These are phyloP conservation scores for Dermatemys mawii DNA, from an alignment of 2,113 vertebrate genomes.

Conservation along the genomic window DNA sequence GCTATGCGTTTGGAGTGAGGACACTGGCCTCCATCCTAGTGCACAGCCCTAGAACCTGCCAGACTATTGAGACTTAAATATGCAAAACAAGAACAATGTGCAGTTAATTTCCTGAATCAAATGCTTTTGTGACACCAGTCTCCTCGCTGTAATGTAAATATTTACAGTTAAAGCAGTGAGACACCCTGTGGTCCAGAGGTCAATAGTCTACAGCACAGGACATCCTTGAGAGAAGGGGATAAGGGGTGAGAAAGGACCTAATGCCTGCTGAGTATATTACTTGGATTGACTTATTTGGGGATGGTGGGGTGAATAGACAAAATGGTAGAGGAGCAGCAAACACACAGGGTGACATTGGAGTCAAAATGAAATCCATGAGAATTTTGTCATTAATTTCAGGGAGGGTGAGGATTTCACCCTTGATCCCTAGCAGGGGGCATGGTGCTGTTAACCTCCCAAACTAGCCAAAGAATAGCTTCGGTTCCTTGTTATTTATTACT, in stretches of 20 bases:
- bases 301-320: neutral
- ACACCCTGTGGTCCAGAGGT: neutral
- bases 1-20: neutral
- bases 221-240: neutral
- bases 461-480: neutral
- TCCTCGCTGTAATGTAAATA: accelerated
- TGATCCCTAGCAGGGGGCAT: neutral
- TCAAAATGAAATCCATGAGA: neutral
- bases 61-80: neutral
- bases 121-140: neutral
- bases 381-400: neutral
- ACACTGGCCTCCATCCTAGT: neutral
- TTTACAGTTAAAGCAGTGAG: neutral
- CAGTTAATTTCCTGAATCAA: neutral
- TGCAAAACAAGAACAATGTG: neutral
- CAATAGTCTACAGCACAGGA: neutral
- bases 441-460: neutral
- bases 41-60: neutral
- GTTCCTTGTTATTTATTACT: neutral
- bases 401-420: neutral
- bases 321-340: neutral
- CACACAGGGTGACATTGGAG: neutral
- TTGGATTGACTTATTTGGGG: neutral
- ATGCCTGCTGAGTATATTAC: accelerated
- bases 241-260: neutral